Conservation (phyloP, 2,797 vertebrate species). For the Parotocinclus haroldoi region DNA sequence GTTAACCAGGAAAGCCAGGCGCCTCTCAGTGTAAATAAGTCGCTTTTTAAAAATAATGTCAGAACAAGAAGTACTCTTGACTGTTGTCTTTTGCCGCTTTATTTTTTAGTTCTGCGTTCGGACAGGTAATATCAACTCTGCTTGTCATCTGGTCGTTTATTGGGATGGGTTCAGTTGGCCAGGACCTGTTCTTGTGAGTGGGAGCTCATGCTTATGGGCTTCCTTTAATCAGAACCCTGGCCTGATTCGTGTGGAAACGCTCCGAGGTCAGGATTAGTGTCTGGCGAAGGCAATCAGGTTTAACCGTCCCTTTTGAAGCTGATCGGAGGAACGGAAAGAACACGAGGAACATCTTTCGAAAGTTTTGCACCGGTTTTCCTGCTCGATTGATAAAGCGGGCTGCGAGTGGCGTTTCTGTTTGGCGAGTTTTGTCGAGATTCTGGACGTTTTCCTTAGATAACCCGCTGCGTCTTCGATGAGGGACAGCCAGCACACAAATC, state of each 20-base stretch:
- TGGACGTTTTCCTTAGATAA: constrained; percentile 22
- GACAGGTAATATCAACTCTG: too few relatives aligned
- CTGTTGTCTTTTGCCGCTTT: too few relatives aligned
- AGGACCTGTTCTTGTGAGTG: constrained; percentile 17
- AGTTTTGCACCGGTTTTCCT: constrained; percentile 34
- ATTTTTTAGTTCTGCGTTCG: too few relatives aligned
- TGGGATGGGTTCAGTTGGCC: constrained; percentile 4
- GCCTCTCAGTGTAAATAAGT: too few relatives aligned
- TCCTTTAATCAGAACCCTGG: constrained; percentile 72
- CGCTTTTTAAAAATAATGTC: too few relatives aligned
- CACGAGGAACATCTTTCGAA: constrained; percentile 52
- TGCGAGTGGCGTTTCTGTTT: constrained; percentile 24
- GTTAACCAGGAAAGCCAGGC: too few relatives aligned
- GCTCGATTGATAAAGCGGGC: constrained; percentile 22
- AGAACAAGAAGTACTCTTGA: too few relatives aligned
- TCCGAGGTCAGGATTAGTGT: constrained; percentile 75
- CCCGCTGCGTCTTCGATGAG: background rate
- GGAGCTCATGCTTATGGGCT: constrained; percentile 54
- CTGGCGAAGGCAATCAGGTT: constrained; percentile 62
- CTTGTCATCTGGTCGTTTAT: background rate
- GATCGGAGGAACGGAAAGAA: constrained; percentile 59
- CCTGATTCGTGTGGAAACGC: constrained; percentile 76
- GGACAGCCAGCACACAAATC: constrained; percentile 3
- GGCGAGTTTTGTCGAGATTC: constrained; percentile 25
- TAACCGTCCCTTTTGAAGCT: constrained; percentile 67